phyloP scores from a whole-genome alignment of 2,888 invertebrate species.

The Epinotia brunnichana region DNA sequence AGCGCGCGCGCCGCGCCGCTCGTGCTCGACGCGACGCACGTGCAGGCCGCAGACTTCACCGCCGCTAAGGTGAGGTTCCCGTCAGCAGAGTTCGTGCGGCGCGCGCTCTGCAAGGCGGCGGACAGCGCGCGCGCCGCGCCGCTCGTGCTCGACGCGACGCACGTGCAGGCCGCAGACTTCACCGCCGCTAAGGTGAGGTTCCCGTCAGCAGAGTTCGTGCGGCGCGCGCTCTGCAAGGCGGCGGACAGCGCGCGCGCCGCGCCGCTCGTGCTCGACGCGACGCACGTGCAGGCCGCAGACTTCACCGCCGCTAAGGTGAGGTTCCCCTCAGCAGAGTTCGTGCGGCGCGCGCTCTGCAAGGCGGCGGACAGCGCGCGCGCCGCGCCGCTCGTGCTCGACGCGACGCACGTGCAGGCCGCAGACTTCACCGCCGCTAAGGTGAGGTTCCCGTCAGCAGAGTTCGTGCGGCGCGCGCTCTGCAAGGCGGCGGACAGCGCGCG shows the following conservation, averaged over 20 bases:
- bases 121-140: slow-evolving; percentile 78
- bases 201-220: slow-evolving; percentile 91
- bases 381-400: slow-evolving; percentile 90
- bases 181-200: slow-evolving; percentile 90
- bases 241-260: slow-evolving; percentile 72
- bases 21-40: slow-evolving; percentile 91
- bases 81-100: slow-evolving; percentile 90
- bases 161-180: slow-evolving; percentile 91
- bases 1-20: slow-evolving; percentile 84
- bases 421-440: slow-evolving; percentile 92
- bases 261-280: slow-evolving; percentile 91
- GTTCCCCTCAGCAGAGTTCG: slow-evolving; percentile 92
- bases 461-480: slow-evolving; percentile 87
- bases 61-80: slow-evolving; percentile 90
- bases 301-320: slow-evolving; percentile 89
- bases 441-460: slow-evolving; percentile 91
- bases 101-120: slow-evolving; percentile 89
- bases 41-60: slow-evolving; percentile 91
- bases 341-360: slow-evolving; percentile 89
- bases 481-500: slow-evolving; percentile 85
- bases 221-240: slow-evolving; percentile 89
- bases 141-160: slow-evolving; percentile 91
- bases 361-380: slow-evolving; percentile 80
- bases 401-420: slow-evolving; percentile 90
- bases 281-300: slow-evolving; percentile 91